Evolutionary conservation across 1,140 invertebrate species (phyloP).

Genomic region (Araneus ventricosus): DNA sequence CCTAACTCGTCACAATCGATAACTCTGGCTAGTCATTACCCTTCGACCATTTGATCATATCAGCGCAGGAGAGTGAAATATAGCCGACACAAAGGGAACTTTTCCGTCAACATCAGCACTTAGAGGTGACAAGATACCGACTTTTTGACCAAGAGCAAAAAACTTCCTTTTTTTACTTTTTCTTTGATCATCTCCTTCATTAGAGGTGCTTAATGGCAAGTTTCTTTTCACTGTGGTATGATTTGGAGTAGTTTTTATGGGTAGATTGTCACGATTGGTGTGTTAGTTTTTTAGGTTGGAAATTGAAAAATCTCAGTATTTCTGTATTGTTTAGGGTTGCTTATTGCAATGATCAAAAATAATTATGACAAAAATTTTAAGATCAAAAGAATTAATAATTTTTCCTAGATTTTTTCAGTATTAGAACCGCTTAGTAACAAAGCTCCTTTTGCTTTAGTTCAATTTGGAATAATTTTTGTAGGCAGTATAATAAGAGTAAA

Average conservation of each 20-base stretch:
- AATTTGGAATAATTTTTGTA: too few relatives aligned
- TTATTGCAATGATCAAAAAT: too few relatives aligned
- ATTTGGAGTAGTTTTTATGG: not conserved
- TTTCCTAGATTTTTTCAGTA: too few relatives aligned
- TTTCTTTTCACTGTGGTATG: not conserved
- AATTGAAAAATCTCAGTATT: too few relatives aligned
- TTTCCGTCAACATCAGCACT: constrained; percentile 68
- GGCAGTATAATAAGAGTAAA: too few relatives aligned
- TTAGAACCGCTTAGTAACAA: too few relatives aligned
- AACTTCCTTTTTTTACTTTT: not conserved
- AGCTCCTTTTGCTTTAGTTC: too few relatives aligned
- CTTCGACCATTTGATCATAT: constrained; percentile 34
- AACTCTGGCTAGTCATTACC: constrained; percentile 17
- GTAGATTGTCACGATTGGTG: too few relatives aligned
- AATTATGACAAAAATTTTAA: too few relatives aligned
- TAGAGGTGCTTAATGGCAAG: not conserved
- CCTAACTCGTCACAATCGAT: constrained; percentile 9
- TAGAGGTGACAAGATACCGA: constrained; percentile 58
- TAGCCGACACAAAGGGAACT: constrained; percentile 24
- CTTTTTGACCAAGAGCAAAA: not conserved
- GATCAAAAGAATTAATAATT: too few relatives aligned
- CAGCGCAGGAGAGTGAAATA: not conserved
- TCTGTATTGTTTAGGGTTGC: too few relatives aligned
- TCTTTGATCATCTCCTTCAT: not conserved
- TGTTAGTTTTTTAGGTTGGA: too few relatives aligned